These are phyloP conservation scores for Holcopasites calliopsidis DNA, from an alignment of 1,140 invertebrate genomes.

Conservation along the genomic window DNA sequence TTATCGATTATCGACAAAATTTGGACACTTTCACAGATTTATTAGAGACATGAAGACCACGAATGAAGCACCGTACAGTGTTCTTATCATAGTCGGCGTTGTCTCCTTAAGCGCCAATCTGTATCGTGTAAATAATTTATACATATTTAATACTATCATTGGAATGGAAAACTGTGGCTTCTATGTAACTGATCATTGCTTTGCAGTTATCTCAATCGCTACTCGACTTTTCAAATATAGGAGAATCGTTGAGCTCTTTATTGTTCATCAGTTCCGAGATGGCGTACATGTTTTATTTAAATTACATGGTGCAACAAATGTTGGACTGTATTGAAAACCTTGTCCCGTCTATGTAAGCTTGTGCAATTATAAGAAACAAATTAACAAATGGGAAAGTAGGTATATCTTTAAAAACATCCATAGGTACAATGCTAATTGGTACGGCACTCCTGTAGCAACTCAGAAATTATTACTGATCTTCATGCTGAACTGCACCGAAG, in stretches of 20 bases:
- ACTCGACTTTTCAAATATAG: not conserved
- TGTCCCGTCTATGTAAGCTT: not conserved
- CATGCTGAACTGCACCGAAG: conserved; percentile 35
- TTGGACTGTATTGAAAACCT: not conserved
- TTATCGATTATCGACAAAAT: too few relatives aligned
- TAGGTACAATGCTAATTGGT: conserved; percentile 46
- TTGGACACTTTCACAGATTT: conserved; percentile 6
- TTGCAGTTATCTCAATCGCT: not conserved
- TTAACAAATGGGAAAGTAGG: not conserved
- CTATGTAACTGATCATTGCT: not conserved
- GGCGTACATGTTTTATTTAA: conserved; percentile 8
- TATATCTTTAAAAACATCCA: not conserved
- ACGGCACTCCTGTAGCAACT: conserved; percentile 16
- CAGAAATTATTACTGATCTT: conserved; percentile 38
- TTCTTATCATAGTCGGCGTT: not conserved
- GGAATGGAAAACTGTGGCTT: not conserved
- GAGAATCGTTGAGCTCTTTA: not conserved
- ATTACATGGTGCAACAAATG: not conserved
- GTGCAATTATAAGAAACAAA: too few relatives aligned
- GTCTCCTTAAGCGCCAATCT: conserved; percentile 25
- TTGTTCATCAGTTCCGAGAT: not conserved
- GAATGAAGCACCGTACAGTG: not conserved
- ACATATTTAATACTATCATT: not conserved
- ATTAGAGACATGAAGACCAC: not conserved
- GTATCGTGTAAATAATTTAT: conserved; percentile 23